Base-by-base conservation (phyloP, 2,888 invertebrate species). In the Scaptomyza tumidula region DNA sequence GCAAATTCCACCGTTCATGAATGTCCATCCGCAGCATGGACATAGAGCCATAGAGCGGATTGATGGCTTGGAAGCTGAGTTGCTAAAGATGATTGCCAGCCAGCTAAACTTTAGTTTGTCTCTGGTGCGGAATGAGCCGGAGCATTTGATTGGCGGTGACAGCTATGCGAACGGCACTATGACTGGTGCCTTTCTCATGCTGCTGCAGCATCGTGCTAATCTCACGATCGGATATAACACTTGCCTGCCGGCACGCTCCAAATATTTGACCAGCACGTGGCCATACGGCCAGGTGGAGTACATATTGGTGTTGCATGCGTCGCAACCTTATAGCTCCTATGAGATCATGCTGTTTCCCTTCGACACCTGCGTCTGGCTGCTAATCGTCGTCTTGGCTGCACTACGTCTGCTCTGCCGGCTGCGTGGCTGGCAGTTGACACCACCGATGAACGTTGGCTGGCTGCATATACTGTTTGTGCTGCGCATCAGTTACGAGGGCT, bases 321-420 rank as follows among this genome's bases (percentile, higher is more conserved):
- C 44, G 0, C n/a, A 19, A 0, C 39, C 58, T 0, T 85, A 86
- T 16, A 72, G 74, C 27, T 55, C 49, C 52, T 86, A 76, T 33
- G 74, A 85, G 61, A 66, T 86, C 0, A 84, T 85, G 85, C n/a
- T 86, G 13, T 73, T 86, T 0, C 85, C 85, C 11, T 85, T 71
- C 5, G 43, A 55, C 0, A 0, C 3, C 5, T 10, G 1, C n/a
- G 71, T 78, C 0, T 85, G 85, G 85, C 39, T 78, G 24, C 11
- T 84, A 6, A 13, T 86, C 1, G 19, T n/a, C 0, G 10, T 14
- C 3, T 14, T 73, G 11, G 33, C 37, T 3, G 13, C 56, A 19
- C 3, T 74, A 3, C 69, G 62, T 13, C 27, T 41, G 31, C 10
- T 53, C 3, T 27, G 6, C 27, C 10, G 19, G 43, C 6, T 46